These are phyloP conservation scores for Pimephales promelas DNA, from an alignment of 2,113 vertebrate species.

Conservation along the genomic window DNA sequence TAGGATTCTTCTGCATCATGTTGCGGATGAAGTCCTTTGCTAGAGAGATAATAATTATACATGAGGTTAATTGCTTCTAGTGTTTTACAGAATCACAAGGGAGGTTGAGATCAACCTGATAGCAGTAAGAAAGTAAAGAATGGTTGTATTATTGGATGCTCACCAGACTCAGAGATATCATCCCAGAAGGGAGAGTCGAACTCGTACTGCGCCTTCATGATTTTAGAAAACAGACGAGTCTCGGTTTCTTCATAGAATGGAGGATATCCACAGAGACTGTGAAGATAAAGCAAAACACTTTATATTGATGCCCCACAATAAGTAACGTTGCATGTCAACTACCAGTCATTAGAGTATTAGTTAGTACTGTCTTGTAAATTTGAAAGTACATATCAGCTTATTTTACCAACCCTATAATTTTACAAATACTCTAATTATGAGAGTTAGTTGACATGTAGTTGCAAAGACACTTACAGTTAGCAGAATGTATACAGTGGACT, in stretches of 20 bases:
- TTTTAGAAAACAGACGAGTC: constrained; percentile 93
- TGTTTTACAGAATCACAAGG: background rate
- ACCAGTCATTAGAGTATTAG: no score
- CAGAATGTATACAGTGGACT: no score
- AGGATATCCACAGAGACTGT: constrained; percentile 93
- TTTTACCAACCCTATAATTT: no score
- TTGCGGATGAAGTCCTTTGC: constrained; percentile 95
- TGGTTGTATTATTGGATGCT: constrained; percentile 15
- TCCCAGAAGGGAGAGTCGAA: constrained; percentile 98
- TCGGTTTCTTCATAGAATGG: constrained; percentile 96
- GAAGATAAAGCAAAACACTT: background rate
- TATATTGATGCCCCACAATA: no score
- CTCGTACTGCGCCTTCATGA: constrained; percentile 94
- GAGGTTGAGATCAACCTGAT: no score
- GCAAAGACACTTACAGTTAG: no score
- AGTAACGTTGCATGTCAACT: no score
- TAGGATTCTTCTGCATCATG: constrained; percentile 91
- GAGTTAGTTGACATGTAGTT: no score
- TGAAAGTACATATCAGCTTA: no score
- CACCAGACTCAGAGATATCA: constrained; percentile 93
- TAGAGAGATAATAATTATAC: constrained; percentile 56
- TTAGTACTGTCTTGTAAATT: no score
- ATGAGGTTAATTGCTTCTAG: background rate
- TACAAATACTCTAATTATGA: no score
- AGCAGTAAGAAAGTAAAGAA: background rate